phyloP scores from a whole-genome alignment of 2,113 vertebrate species.

The Solea solea region DNA sequence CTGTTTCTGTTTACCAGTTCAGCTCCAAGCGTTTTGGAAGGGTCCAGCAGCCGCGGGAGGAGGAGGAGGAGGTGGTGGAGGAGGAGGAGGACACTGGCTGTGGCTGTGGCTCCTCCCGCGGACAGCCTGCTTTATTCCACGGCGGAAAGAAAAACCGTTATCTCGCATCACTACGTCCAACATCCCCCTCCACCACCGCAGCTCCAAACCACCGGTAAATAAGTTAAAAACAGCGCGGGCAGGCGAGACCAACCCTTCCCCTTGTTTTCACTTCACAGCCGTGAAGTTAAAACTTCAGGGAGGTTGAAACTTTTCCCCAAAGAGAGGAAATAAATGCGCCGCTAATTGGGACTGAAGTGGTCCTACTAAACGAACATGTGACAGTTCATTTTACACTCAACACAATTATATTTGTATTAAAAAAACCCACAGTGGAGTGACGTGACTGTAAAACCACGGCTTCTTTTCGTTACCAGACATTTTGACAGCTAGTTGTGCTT shows the following conservation, averaged over 20 bases:
- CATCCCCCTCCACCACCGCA: slow-evolving; percentile 24
- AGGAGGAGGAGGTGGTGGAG: slow-evolving; percentile 5
- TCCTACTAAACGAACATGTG: not conserved
- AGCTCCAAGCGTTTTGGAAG: slow-evolving; percentile 5
- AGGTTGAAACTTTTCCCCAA: slow-evolving; percentile 44
- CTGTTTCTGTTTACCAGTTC: slow-evolving; percentile 28
- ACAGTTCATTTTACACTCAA: not conserved
- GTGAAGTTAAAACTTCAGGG: slow-evolving; percentile 10
- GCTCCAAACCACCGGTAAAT: slow-evolving; percentile 33
- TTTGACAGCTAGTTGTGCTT: slow-evolving; percentile 15
- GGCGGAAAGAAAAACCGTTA: slow-evolving; percentile 73
- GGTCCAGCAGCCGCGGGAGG: slow-evolving; percentile 14
- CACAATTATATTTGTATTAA: too few species aligned
- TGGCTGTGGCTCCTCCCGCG: slow-evolving; percentile 70
- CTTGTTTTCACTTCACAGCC: too few species aligned
- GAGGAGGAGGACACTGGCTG: slow-evolving; percentile 15
- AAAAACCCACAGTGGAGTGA: too few species aligned
- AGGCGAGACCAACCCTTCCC: too few species aligned
- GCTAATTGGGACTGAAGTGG: not conserved
- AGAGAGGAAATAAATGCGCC: not conserved
- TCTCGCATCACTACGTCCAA: slow-evolving; percentile 66
- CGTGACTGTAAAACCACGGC: not conserved
- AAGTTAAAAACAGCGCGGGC: slow-evolving; percentile 39
- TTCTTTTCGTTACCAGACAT: not conserved
- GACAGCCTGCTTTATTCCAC: slow-evolving; percentile 54